Evolutionary conservation across 2,113 vertebrate species (phyloP), one percentile per base, ranked within the genome.

Genomic region (Xyliphius kryptos): DNA sequence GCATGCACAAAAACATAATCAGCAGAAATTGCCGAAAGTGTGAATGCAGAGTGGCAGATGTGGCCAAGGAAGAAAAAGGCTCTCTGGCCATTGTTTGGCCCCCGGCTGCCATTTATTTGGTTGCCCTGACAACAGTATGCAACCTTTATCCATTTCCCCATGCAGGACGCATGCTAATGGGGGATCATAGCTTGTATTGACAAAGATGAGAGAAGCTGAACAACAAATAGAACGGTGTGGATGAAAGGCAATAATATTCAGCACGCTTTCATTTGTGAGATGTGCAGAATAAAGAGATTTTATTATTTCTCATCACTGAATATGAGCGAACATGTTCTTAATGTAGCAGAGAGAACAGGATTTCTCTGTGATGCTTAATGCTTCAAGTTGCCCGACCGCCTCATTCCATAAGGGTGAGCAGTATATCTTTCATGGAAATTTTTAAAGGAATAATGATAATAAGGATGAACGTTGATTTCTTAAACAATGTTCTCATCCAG

Each of bases 41-140:
- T 82, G 83, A 88, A 81, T 88, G 88, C 85, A 85, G 86, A 87
- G 89, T 86, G 90, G 89, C 93, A 94, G 92, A 95, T 93, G 93
- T 95, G 91, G 86, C 81, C 80, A n/a, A n/a, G 79, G 58, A 78
- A 84, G 85, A 89, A 86, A 88, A 89, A 89, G 81, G 74, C 80
- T 72, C 82, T 82, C 79, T 76, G 83, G 83, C 85, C 79, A 89
- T 91, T 86, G 82, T 84, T 87, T 77, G 38, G 71, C n/a, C 76
- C 80, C 75, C 78, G 86, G 83, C 83, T 89, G 87, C 89, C 88
- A 91, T 91, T 91, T 93, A 88, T 91, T 80, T 79, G 85, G 93
- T 97, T 90, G 82, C 91, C 82, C 89, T 90, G 87, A 88, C 91
- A 87, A 87, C 90, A 85, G 81, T 84, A 87, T 86, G 78, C 87